A percentile compares a stretch with the other conserved stretches of the same genome.
Evolutionary conservation across 2,797 vertebrate species (phyloP).

Genomic region (Paedocypris micromegethes): DNA sequence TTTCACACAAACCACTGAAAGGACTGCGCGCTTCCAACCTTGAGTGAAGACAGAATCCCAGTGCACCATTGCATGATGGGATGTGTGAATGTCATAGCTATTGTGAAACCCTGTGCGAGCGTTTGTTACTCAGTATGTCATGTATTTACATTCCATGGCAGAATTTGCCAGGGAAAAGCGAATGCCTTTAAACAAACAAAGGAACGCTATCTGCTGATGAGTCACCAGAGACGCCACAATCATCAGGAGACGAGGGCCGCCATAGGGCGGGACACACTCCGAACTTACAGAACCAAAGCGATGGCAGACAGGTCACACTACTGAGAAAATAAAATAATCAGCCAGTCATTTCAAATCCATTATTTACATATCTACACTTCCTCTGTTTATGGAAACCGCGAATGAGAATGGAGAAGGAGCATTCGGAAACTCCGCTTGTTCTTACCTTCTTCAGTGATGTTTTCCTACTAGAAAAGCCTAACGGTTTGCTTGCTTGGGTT

Average conservation of each 20-base stretch:
- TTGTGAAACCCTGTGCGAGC: not conserved
- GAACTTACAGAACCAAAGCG: not conserved
- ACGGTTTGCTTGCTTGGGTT: too few species aligned
- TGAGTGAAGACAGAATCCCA: not conserved
- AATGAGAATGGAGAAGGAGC: not conserved
- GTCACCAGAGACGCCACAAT: constrained; percentile 32
- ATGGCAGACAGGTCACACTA: constrained; percentile 1
- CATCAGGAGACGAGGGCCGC: not conserved
- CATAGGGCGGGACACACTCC: not conserved
- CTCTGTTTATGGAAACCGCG: constrained; percentile 42
- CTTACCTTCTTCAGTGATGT: too few species aligned
- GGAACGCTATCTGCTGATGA: constrained; percentile 42
- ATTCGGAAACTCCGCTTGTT: not conserved
- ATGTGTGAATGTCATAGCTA: not conserved
- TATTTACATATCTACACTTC: constrained; percentile 45
- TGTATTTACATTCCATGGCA: constrained; percentile 27
- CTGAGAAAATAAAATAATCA: constrained; percentile 27
- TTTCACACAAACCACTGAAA: not conserved
- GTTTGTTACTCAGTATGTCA: constrained; percentile 11
- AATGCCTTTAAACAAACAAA: constrained; percentile 22
- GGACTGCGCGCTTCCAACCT: not conserved
- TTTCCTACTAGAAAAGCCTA: too few species aligned
- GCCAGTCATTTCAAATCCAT: constrained; percentile 32
- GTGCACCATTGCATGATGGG: constrained; percentile 1
- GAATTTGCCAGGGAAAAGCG: not conserved